Base-by-base conservation (phyloP, 2,888 invertebrate species). In the Corythucha ciliata region DNA sequence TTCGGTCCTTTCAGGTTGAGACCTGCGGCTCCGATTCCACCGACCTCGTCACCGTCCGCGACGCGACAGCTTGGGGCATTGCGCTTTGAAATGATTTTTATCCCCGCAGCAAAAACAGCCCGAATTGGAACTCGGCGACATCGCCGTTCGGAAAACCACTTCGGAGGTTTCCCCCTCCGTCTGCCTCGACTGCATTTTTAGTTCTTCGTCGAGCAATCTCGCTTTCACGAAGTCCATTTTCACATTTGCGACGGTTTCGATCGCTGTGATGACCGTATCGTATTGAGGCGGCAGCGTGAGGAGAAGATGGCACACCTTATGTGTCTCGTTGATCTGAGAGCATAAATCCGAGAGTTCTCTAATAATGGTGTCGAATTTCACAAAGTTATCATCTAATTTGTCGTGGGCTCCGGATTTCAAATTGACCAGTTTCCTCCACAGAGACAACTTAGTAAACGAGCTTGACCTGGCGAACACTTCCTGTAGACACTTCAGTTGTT, bases 291-390 rank as follows among this genome's bases (percentile, higher is more conserved):
- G 47, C 16, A 55, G 39, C 5, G 48, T 27, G 25, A 53, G 34
- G 16, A 56, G 37, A 29, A 53, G 41, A 42, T 51, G 53, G 10
- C 52, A 45, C 18, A 56, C 51, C 14, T 41, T 41, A 27, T 56
- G 44, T 2, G 36, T 41, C n/a, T 55, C 50, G 5, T 51, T 48
- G 5, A 56, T 29, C 10, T 33, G 42, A 10, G 44, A 25, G 5
- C 41, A 53, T 3, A 39, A 25, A n/a, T 44, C 36, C 32, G 41
- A 32, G 36, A 56, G 24, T 18, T 54, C 44, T 6, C 49, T 18
- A 10, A 56, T 45, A 2, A 52, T 22, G 1, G 40, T 16, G 34
- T 56, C 53, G 16, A 47, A 56, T 20, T 36, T 20, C 18, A 50
- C 18, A 22, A 55, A 55, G 27, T 53, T 41, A 33, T 53, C 44